Evolutionary conservation across 2,113 vertebrate genomes (phyloP).

Genomic region (Eurypyga helias): DNA sequence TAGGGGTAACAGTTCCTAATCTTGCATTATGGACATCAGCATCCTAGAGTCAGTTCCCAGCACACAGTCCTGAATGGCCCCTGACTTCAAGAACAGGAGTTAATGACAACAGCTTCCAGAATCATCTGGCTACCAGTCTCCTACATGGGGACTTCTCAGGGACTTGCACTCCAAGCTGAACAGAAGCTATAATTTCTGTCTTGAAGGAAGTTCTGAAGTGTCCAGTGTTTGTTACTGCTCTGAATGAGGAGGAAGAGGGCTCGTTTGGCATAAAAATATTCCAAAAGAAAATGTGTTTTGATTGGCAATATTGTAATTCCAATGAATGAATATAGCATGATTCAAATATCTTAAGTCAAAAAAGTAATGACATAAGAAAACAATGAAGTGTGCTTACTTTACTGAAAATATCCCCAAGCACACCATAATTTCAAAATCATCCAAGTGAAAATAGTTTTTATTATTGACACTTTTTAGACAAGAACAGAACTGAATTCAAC

Average conservation of each 20-base stretch:
- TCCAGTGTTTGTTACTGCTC: neutral
- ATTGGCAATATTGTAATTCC: neutral
- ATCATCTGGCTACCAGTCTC: fast-evolving
- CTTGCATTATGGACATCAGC: neutral
- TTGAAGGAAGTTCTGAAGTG: neutral
- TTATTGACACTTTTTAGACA: neutral
- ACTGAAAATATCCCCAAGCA: neutral
- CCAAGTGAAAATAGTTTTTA: neutral
- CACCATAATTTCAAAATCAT: neutral
- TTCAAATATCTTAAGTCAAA: neutral
- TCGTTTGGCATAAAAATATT: neutral
- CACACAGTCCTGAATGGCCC: neutral
- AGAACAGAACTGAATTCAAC: neutral
- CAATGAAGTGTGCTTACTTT: neutral
- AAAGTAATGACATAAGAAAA: neutral
- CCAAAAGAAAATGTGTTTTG: neutral
- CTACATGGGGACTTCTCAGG: fast-evolving
- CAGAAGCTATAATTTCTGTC: neutral
- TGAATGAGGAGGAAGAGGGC: neutral
- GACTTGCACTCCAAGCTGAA: neutral
- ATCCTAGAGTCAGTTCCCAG: neutral
- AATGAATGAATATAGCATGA: neutral
- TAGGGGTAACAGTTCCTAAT: neutral
- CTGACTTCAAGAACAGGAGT: neutral
- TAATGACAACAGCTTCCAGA: neutral